Conservation (phyloP, 2,888 invertebrate species). For the Crocallis elinguaria region DNA sequence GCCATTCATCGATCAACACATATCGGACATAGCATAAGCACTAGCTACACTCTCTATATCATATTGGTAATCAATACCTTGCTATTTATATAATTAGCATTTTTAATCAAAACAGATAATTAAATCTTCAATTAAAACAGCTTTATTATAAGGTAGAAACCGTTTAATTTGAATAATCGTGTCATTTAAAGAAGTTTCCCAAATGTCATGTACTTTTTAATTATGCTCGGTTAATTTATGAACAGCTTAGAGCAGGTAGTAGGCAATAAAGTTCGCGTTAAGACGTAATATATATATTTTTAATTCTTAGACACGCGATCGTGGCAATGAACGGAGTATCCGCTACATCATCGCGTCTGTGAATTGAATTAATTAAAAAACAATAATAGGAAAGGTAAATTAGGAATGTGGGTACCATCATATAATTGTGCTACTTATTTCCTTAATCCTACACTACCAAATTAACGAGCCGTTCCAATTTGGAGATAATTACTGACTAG, state of each 20-base stretch:
- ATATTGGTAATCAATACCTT: too few species aligned
- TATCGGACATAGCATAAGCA: too few species aligned
- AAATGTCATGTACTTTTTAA: constrained; percentile 11
- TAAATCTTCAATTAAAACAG: not conserved
- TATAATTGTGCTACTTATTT: too few species aligned
- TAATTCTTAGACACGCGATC: not conserved
- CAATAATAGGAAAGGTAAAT: not conserved
- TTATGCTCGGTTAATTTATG: constrained; percentile 16
- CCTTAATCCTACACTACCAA: too few species aligned
- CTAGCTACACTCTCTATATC: too few species aligned
- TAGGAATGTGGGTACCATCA: not conserved
- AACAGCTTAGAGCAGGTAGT: not conserved
- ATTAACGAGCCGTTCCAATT: too few species aligned
- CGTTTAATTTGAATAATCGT: constrained; percentile 21
- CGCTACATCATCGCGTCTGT: too few species aligned
- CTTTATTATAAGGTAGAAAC: not conserved
- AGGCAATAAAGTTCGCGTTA: constrained; percentile 1
- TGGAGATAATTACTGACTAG: too few species aligned
- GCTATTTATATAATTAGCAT: too few species aligned
- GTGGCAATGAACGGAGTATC: not conserved
- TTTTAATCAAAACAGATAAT: not conserved
- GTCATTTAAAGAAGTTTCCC: constrained; percentile 1
- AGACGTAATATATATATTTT: not conserved
- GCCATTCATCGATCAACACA: constrained; percentile 2
- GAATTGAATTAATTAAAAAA: too few species aligned